Base-by-base conservation (phyloP, 2,113 vertebrate genomes). In the Alexandromys fortis region DNA sequence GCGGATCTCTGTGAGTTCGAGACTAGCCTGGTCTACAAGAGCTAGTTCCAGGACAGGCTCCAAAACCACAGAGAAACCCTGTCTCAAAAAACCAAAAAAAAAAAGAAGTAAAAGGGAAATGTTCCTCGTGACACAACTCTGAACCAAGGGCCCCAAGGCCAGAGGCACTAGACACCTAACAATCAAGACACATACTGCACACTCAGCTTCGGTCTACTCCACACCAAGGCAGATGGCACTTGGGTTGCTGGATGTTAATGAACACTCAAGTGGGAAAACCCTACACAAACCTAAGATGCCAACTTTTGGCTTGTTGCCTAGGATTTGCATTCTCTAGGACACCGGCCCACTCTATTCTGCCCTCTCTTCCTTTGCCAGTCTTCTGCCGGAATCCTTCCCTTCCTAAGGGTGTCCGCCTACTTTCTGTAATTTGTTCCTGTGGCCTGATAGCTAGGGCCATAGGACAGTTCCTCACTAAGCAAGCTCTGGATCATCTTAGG, bases 341-440 rank as follows among this genome's bases (percentile, higher is more conserved):
- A n/a, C 8, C 21, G 6, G 3, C 22, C 33, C 1, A 76, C 11
- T 13, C 67, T 1, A 21, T 17, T 33, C 82, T 30, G 24, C 10
- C 45, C 47, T 38, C 30, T 38, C n/a, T 89, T 72, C n/a, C 89
- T 72, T 45, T 45, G 10, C 10, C 38, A 65, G 24, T 65, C 35
- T 81, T 89, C 88, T 82, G 21, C 52, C 68, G 55, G 55, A 89
- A 96, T 77, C 63, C 88, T 72, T 24, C 42, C 13, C 75, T 89
- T 47, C 28, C 82, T 65, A 2, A 72, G n/a, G 9, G 30, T 42
- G 63, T 73, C 61, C 10, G 24, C 22, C 55, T 9, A 38, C 35
- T 70, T 94, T 94, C 47, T 83, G 22, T 70, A 42, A 92, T 42
- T 13, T 68, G 81, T 63, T 91, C 77, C 65, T 75, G 76, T 45